These are phyloP conservation scores for Danionella cerebrum DNA, from an alignment of 2,113 vertebrate genomes.

Conservation along the genomic window DNA sequence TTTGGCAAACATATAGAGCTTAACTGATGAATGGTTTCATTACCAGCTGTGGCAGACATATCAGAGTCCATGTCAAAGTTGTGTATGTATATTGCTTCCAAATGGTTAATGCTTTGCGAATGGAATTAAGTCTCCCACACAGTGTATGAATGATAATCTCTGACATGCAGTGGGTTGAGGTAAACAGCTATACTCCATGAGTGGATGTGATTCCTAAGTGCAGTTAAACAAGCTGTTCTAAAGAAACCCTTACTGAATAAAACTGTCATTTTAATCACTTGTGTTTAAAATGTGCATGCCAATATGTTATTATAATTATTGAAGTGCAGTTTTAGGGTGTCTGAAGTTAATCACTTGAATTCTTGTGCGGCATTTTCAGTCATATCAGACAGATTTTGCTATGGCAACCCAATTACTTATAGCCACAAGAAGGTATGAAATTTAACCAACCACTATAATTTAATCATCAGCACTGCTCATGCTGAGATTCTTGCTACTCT, in stretches of 20 bases:
- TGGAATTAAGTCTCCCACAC: constrained; percentile 2
- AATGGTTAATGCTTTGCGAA: constrained; percentile 17
- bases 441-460: constrained; percentile 33
- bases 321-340: neutral
- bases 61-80: constrained; percentile 14
- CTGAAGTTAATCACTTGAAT: constrained; percentile 22
- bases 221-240: neutral
- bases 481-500: neutral
- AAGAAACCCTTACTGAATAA: neutral
- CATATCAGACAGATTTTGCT: constrained; percentile 28
- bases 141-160: neutral
- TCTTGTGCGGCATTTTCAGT: constrained; percentile 18
- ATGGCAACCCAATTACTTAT: constrained; percentile 34
- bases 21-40: constrained; percentile 36
- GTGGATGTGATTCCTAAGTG: neutral
- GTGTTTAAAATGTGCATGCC: neutral
- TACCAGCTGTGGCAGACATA: constrained; percentile 11
- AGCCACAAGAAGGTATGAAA: constrained; percentile 21
- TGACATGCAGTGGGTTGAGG: neutral
- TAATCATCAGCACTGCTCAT: constrained; percentile 25
- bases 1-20: constrained; percentile 8
- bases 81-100: constrained; percentile 6
- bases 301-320: neutral
- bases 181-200: neutral
- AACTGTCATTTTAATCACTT: neutral